Percentiles rank a stretch among this genome's conserved stretches.
Conservation (phyloP, 2,888 invertebrate species). For the Abrostola triplasia region DNA sequence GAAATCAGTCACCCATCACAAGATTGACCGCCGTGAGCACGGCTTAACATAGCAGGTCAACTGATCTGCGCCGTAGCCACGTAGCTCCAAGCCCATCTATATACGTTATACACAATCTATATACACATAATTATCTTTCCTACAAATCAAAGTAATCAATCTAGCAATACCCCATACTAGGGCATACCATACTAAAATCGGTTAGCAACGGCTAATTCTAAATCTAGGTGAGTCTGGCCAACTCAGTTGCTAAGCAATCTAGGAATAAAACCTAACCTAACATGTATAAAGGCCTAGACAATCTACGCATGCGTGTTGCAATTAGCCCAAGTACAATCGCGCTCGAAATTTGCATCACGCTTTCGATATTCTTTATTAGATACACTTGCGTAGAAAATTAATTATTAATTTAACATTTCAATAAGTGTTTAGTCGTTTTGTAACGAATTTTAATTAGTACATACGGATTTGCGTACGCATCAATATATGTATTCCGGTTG, state of each 20-base stretch:
- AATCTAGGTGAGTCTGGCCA: slow-evolving; percentile 13
- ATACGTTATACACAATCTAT: too few relatives aligned
- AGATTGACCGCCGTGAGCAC: too few relatives aligned
- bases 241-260: slow-evolving; percentile 37
- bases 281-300: slow-evolving; percentile 32
- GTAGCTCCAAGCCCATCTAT: too few relatives aligned
- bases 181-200: slow-evolving; percentile 16
- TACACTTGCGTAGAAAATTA: slow-evolving; percentile 45
- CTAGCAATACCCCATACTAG: not conserved
- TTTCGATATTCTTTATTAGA: slow-evolving; percentile 29
- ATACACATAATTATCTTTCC: too few relatives aligned
- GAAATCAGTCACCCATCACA: too few relatives aligned
- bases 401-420: slow-evolving; percentile 44
- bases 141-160: slow-evolving; percentile 21
- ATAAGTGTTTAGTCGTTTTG: slow-evolving; percentile 32
- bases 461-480: slow-evolving; percentile 36
- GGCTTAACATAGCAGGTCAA: too few relatives aligned
- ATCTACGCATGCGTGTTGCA: slow-evolving; percentile 34
- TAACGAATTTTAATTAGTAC: slow-evolving; percentile 29
- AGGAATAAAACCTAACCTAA: slow-evolving; percentile 19
- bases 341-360: slow-evolving; percentile 32
- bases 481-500: slow-evolving; percentile 32
- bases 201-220: slow-evolving; percentile 18
- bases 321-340: slow-evolving; percentile 40
- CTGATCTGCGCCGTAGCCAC: too few relatives aligned